Evolutionary conservation across 92 coral and sea anemone genomes (phyloP).

Genomic region (Palythoa heliodiscus): DNA sequence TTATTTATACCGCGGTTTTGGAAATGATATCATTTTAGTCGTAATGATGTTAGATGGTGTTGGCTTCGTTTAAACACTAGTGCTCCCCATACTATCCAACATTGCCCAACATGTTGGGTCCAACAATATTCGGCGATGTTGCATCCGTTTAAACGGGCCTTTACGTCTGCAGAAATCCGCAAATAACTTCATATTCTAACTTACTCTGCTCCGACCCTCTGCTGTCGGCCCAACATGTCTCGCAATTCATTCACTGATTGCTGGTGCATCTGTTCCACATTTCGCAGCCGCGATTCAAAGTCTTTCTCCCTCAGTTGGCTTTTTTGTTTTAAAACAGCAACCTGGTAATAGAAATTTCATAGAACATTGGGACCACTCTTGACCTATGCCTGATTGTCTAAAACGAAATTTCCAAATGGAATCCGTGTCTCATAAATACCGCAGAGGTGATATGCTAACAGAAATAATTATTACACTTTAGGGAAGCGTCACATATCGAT

Average conservation of each 20-base stretch:
- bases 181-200: conserved; percentile 7
- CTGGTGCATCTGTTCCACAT: conserved; percentile 87
- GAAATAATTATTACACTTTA: too few relatives aligned
- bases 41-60: too few relatives aligned
- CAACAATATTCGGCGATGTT: too few relatives aligned
- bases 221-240: conserved; percentile 92
- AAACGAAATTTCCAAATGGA: too few relatives aligned
- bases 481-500: too few relatives aligned
- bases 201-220: conserved; percentile 92
- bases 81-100: too few relatives aligned
- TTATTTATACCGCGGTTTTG: too few relatives aligned
- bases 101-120: too few relatives aligned
- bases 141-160: not conserved
- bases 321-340: conserved; percentile 82
- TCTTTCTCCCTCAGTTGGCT: conserved; percentile 79
- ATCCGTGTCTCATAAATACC: too few relatives aligned
- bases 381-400: not conserved
- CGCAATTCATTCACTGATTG: conserved; percentile 94
- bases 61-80: too few relatives aligned
- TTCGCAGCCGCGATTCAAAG: conserved; percentile 82
- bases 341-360: conserved; percentile 45
- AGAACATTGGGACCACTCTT: not conserved
- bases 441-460: too few relatives aligned
- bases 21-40: too few relatives aligned
- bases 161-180: not conserved